Evolutionary conservation across 2,113 vertebrate genomes (phyloP).

Genomic region (Crotalus viridis): DNA sequence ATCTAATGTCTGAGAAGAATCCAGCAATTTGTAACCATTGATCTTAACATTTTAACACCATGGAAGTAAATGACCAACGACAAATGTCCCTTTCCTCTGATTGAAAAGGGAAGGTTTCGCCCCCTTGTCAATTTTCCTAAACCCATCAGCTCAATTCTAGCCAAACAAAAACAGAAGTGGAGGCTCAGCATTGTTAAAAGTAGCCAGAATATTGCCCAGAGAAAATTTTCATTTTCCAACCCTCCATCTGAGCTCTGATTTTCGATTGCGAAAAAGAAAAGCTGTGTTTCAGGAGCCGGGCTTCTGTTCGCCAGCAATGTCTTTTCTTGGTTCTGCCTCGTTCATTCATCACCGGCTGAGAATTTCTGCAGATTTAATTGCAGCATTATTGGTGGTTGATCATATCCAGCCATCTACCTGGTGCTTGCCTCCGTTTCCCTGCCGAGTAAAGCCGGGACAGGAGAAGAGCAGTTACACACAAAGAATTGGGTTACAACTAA

Average conservation of each 20-base stretch:
- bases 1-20: background rate
- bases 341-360: background rate
- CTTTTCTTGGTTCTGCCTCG: background rate
- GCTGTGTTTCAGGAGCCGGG: background rate
- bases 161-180: background rate
- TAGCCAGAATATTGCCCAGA: background rate
- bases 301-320: background rate
- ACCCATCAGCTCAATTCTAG: background rate
- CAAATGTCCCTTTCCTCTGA: background rate
- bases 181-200: background rate
- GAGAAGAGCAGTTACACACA: background rate
- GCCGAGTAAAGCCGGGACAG: background rate
- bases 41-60: background rate
- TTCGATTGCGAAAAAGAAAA: background rate
- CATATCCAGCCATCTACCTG: background rate
- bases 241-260: background rate
- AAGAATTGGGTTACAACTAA: background rate
- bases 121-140: background rate
- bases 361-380: background rate
- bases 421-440: background rate
- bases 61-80: background rate
- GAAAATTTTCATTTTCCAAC: background rate
- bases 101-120: background rate
- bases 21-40: background rate
- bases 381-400: background rate